Evolutionary conservation across 2,888 invertebrate species (phyloP).

Genomic region (Macrosiphum euphorbiae): DNA sequence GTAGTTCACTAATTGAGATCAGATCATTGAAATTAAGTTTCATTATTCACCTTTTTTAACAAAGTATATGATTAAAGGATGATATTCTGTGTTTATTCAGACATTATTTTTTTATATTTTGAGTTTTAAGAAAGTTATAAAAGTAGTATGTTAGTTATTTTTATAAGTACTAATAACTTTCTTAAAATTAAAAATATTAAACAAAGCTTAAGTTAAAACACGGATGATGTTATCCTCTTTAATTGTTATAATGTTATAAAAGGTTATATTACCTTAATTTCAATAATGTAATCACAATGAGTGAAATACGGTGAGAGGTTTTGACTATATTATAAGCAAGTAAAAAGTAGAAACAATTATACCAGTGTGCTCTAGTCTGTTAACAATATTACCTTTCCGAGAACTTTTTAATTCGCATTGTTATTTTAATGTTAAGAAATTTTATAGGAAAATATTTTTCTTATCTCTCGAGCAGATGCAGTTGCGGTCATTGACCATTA

Average conservation of each 20-base stretch:
- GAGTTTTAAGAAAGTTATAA: neutral
- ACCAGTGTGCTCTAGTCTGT: neutral
- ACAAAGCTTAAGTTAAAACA: neutral
- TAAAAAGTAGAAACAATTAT: neutral
- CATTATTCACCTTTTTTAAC: neutral
- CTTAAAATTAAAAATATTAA: neutral
- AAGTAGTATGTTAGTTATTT: neutral
- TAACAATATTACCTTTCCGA: neutral
- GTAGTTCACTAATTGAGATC: neutral
- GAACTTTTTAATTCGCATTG: slow-evolving; percentile 28
- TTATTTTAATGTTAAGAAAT: slow-evolving; percentile 38
- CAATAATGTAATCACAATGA: neutral
- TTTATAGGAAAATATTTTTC: slow-evolving; percentile 50
- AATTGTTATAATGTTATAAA: neutral
- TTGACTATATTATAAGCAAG: neutral
- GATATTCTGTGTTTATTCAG: neutral
- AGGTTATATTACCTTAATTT: neutral
- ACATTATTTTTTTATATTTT: neutral
- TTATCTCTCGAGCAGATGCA: slow-evolving; percentile 16
- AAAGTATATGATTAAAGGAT: neutral
- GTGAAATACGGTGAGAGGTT: neutral
- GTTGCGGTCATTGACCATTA: slow-evolving; percentile 63
- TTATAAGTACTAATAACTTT: neutral
- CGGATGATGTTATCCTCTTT: neutral
- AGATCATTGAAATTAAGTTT: neutral